Evolutionary conservation across 23 tunicate species (phyloP).

Genomic region (Phallusia fumigata): DNA sequence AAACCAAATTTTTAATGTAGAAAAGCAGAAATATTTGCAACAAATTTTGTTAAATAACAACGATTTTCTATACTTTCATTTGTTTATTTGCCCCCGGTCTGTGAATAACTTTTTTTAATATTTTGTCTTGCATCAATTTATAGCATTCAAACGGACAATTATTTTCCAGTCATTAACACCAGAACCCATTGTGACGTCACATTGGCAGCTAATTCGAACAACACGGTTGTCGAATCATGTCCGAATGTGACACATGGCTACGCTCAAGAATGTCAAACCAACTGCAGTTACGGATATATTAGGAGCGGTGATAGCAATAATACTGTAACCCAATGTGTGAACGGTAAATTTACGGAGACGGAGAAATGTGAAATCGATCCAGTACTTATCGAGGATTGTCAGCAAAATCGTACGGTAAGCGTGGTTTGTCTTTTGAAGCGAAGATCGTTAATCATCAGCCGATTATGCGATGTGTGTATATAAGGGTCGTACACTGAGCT

Average conservation of each 20-base stretch:
- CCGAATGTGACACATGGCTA: neutral
- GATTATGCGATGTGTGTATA: too few relatives aligned
- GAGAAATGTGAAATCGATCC: neutral
- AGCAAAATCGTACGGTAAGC: neutral
- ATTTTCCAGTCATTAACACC: conserved; percentile 5
- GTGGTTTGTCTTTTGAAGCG: too few relatives aligned
- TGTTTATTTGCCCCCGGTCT: too few relatives aligned
- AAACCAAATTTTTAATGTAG: too few relatives aligned
- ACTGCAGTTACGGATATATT: neutral
- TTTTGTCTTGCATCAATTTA: too few relatives aligned
- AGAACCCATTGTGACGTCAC: conserved; percentile 11
- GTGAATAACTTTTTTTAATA: too few relatives aligned
- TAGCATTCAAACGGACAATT: too few relatives aligned
- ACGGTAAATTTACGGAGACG: conserved; percentile 5
- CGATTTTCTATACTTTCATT: too few relatives aligned
- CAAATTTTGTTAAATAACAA: too few relatives aligned
- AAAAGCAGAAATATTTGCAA: too few relatives aligned
- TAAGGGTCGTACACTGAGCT: too few relatives aligned
- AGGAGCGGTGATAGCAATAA: neutral
- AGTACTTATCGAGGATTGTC: neutral
- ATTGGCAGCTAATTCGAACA: neutral
- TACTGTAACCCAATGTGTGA: neutral
- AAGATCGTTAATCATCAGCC: too few relatives aligned
- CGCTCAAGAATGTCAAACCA: neutral
- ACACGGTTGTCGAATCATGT: conserved; percentile 10